phyloP scores from a whole-genome alignment of 2,113 vertebrate species.

The Pampusana beccarii region DNA sequence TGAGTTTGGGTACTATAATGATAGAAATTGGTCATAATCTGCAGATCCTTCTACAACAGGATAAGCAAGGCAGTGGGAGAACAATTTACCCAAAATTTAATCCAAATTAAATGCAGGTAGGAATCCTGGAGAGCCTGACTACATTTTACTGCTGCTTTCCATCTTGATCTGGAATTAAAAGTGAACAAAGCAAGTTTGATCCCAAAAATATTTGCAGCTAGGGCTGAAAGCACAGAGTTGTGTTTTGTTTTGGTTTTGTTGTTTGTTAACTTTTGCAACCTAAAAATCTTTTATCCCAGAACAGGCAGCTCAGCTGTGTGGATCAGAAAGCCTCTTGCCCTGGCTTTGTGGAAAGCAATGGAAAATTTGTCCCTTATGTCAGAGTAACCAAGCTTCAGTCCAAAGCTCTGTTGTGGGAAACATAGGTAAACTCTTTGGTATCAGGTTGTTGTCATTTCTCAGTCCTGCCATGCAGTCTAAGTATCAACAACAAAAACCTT shows the following conservation, averaged over 20 bases:
- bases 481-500: neutral
- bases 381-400: neutral
- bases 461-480: neutral
- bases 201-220: neutral
- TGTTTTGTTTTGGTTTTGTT: too few relatives aligned
- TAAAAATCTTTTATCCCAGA: neutral
- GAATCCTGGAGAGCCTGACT: neutral
- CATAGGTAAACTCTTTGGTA: neutral
- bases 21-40: neutral
- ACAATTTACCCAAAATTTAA: neutral
- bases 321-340: neutral
- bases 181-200: neutral
- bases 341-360: neutral
- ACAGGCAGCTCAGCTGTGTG: neutral
- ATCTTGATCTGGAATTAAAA: neutral
- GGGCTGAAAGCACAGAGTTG: neutral
- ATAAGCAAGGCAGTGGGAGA: neutral
- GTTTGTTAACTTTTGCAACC: neutral
- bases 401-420: neutral
- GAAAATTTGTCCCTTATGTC: neutral
- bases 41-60: neutral
- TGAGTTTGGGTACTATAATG: neutral
- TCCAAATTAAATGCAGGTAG: neutral
- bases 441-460: neutral
- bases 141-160: neutral